Evolutionary conservation across 2,888 invertebrate species (phyloP).

Genomic region (Coleophora deauratella): DNA sequence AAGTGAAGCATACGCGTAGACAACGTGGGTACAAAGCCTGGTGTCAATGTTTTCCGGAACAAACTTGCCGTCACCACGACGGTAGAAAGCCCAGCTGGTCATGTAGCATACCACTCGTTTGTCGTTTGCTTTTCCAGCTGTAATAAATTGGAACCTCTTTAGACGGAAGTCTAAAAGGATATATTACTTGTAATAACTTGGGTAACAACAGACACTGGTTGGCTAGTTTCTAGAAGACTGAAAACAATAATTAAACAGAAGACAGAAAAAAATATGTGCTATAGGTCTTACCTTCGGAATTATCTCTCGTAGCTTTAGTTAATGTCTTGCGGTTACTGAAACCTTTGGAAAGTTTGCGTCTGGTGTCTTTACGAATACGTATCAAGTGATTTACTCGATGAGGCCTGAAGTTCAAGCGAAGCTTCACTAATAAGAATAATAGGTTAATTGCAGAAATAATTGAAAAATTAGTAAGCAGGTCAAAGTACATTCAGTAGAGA

Average conservation of each 20-base stretch:
- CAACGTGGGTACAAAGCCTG: conserved; percentile 87
- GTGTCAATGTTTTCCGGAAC: conserved; percentile 89
- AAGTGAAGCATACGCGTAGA: conserved; percentile 92
- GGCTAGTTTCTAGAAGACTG: no score
- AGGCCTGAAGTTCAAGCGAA: conserved; percentile 1
- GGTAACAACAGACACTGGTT: background rate
- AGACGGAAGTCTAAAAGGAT: background rate
- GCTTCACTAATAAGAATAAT: conserved; percentile 3
- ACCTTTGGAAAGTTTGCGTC: background rate
- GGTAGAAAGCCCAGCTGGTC: conserved; percentile 92
- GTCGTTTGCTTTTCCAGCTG: conserved; percentile 46
- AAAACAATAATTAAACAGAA: no score
- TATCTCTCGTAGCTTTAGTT: no score
- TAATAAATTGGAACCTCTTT: background rate
- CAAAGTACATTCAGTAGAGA: no score
- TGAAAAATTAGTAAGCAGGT: conserved; percentile 1
- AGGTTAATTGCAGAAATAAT: conserved; percentile 4
- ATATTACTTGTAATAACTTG: background rate
- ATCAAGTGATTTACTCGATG: conserved; percentile 3
- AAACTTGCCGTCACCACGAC: conserved; percentile 87
- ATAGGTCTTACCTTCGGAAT: no score
- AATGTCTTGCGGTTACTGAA: no score
- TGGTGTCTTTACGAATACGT: background rate
- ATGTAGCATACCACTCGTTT: conserved; percentile 86
- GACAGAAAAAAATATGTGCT: no score